Conservation (phyloP, 2,113 vertebrate genomes). For the Alexandromys fortis region DNA sequence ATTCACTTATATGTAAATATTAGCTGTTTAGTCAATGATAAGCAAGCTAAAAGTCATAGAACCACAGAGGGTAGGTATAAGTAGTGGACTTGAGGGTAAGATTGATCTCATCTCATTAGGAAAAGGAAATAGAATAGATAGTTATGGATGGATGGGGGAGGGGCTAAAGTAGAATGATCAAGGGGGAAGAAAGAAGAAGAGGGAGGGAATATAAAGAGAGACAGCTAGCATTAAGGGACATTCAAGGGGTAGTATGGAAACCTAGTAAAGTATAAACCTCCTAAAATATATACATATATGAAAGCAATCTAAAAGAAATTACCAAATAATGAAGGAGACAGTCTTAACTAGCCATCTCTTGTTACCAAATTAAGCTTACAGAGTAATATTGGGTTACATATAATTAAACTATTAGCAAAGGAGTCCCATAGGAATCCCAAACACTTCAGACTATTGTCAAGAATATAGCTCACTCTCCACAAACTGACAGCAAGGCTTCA, state of each 20-base stretch:
- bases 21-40: neutral
- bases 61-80: neutral
- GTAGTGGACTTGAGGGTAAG: neutral
- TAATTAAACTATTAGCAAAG: neutral
- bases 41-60: neutral
- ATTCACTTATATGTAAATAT: neutral
- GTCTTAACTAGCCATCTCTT: neutral
- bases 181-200: neutral
- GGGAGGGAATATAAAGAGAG: neutral
- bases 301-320: neutral
- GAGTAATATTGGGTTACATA: neutral
- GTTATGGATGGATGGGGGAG: neutral
- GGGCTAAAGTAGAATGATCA: neutral
- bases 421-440: neutral
- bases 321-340: neutral
- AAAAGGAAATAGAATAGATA: neutral
- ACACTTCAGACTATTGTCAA: neutral
- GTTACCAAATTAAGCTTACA: neutral
- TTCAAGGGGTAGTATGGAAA: neutral
- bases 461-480: neutral
- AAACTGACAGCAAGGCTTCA: neutral
- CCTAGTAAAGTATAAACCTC: neutral
- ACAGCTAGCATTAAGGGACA: neutral
- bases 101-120: neutral
- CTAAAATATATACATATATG: neutral